These are phyloP conservation scores for Sminthurides bifidus DNA, from an alignment of 1,140 invertebrate species.

Conservation along the genomic window DNA sequence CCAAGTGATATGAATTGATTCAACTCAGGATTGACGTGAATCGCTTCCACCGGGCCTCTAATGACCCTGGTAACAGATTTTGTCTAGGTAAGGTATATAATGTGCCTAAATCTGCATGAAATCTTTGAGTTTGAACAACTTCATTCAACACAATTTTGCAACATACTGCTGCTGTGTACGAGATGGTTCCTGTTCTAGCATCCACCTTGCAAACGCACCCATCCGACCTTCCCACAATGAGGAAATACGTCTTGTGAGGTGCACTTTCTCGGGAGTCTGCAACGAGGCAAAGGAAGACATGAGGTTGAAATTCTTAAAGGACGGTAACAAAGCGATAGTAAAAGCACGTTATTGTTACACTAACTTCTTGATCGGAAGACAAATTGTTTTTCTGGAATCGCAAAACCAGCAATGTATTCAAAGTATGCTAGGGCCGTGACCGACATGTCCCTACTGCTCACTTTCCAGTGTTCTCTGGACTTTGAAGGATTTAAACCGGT, in stretches of 20 bases:
- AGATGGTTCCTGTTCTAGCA: conserved; percentile 12
- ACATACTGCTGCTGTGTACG: not conserved
- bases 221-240: conserved; percentile 24
- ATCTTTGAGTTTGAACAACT: not conserved
- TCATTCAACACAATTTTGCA: no score
- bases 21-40: conserved; percentile 21
- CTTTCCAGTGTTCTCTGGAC: conserved; percentile 19
- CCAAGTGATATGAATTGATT: conserved; percentile 24
- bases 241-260: conserved; percentile 8
- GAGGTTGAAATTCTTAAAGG: not conserved
- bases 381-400: conserved; percentile 16
- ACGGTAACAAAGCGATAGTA: not conserved
- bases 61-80: conserved; percentile 15
- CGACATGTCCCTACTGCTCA: conserved; percentile 9
- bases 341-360: not conserved
- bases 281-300: not conserved
- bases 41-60: conserved; percentile 8
- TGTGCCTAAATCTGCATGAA: no score
- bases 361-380: conserved; percentile 10
- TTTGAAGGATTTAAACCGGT: conserved; percentile 16
- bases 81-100: no score
- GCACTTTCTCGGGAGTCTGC: not conserved
- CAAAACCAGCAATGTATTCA: conserved; percentile 18
- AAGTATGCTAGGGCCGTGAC: conserved; percentile 21
- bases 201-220: conserved; percentile 17